Evolutionary conservation across 2,888 invertebrate species (phyloP), one percentile per base, ranked within the genome.

Genomic region (Masnerella sp.): DNA sequence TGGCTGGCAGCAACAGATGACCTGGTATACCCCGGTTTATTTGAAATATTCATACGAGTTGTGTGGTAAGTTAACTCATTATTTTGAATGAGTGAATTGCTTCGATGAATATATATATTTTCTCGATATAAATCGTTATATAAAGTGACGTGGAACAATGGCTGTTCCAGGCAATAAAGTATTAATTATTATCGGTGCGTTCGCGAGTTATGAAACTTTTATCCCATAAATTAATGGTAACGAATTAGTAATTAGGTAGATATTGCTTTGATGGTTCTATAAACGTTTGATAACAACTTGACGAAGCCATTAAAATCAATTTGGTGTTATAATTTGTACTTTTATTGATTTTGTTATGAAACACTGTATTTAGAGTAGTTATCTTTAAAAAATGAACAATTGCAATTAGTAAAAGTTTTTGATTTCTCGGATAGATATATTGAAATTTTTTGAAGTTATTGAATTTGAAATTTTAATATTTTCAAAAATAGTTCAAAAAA

Each of bases 1-100:
- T 97, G 96, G 96, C 91, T 94, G 82, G 94, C 96, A 81, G 95
- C 94, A 82, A 94, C 95, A 80, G 97, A 97, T 89, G 97, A 97
- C 88, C 93, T 97, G 83, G 96, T 97, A 40, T 95, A 95, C 87
- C 96, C 96, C 25, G 95, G 94, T 84, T 89, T 93, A 76, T 93
- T 94, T 86, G 94, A 94, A 88, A 90, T 94, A 67, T 90, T 92
- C 74, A 91, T 93, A 82, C 89, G 94, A 84, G 88, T 92, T 80
- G 90, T 93, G 80, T 94, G 94, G 94, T 93, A 87, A 88, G 89
- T 73, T 20, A 12, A 45, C 5, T 20, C 22, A 11, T 30, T 40
- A 49, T 30, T 51, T 8, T 7, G 3, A 12, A 15, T 20, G 36
- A 7, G 17, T 7, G 11, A n/a, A n/a, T n/a, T n/a, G n/a, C n/a